Conservation (phyloP, 2,888 invertebrate species). For the Lingula anatina region DNA sequence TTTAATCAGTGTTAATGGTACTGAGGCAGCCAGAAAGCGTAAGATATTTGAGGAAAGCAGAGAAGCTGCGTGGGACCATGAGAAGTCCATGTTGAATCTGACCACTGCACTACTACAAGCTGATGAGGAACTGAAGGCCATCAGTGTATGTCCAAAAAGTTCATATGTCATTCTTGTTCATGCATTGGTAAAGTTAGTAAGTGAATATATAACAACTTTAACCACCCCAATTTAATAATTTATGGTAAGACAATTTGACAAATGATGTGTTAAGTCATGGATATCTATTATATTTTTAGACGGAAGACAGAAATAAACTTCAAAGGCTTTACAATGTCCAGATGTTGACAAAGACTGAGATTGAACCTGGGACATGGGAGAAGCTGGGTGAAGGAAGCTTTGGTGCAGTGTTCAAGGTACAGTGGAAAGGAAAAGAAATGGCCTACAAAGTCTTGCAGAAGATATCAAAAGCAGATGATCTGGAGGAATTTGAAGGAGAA, state of each 20-base stretch:
- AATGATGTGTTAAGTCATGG: no score
- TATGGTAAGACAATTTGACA: no score
- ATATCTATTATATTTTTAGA: background rate
- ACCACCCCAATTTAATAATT: no score
- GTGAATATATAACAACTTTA: no score
- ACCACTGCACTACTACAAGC: background rate
- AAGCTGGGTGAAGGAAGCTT: background rate
- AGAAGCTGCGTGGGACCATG: background rate
- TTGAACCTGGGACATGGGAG: background rate
- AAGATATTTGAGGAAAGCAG: background rate
- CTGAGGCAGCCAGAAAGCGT: background rate
- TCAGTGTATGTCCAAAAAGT: no score
- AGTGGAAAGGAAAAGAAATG: background rate
- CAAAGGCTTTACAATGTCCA: background rate
- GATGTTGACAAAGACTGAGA: background rate
- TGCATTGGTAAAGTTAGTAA: no score
- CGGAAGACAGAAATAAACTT: background rate
- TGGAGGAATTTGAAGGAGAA: background rate
- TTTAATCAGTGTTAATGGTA: background rate
- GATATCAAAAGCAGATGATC: background rate
- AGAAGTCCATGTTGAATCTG: background rate
- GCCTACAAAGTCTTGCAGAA: background rate
- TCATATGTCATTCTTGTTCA: no score
- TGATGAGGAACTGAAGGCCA: no score
- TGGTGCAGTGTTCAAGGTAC: background rate